Evolutionary conservation across 2,888 invertebrate genomes (phyloP), one percentile per base, ranked within the genome.

Genomic region (Caradrina kadenii): DNA sequence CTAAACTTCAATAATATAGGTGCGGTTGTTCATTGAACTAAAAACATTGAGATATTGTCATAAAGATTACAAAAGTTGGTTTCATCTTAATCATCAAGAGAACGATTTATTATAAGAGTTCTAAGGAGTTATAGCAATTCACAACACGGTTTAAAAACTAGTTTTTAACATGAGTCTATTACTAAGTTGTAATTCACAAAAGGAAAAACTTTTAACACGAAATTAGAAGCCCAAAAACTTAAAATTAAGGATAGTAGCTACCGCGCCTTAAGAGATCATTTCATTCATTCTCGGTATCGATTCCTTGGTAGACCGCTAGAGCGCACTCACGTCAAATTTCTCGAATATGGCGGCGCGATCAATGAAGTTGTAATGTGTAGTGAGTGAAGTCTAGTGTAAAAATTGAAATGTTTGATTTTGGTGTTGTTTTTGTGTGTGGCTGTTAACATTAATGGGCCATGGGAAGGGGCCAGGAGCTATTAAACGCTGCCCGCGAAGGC

Each of bases 381-480:
- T 92, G 91, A 90, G 93, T 93, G 93, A 91, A 93, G 87, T 96
- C 90, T 92, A 93, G 93, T 93, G 93, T 93, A 96, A 94, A 94
- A 87, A 91, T 83, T 93, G 92, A 90, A 93, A 94, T 93, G 92
- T 88, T 91, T 84, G 83, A 87, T 87, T 84, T 89, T 85, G 92
- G 94, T 96, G 95, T 96, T 93, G 93, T 94, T 96, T 96, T 94
- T 92, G 91, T 93, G 93, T 90, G 91, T 93, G 91, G 88, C 90
- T 88, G 83, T 88, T 88, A 86, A 79, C 84, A 88, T 92, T 92
- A 90, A 94, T 94, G 94, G 96, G 94, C 93, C 92, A 99, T 99
- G 99, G 99, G 99, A 93, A 99, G 99, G 96, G 99, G 99, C 96
- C 98, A 99, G 96, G 99, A 99, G 96, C 97, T 99, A 94, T 96